Evolutionary conservation across 2,888 invertebrate genomes (phyloP), one percentile per base, ranked within the genome.

Genomic region (Athalia rosae): DNA sequence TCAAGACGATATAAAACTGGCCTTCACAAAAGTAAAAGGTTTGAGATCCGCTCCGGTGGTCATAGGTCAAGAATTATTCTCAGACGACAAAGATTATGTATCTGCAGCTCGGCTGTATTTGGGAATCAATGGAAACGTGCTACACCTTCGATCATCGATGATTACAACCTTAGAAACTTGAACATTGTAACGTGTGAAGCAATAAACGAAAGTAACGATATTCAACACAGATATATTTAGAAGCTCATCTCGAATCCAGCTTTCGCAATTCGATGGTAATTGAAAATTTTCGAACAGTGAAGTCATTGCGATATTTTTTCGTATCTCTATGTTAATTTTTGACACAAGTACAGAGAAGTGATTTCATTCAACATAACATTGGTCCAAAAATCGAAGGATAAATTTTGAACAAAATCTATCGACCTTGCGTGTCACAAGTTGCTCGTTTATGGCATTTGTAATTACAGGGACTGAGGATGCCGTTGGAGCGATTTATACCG

Each of bases 11-110:
- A 61, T 50, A 67, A 28, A 28, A 67, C 61, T 7, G 61, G 74
- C 74, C 74, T 74, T 74, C 61, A 28, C 15, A 28, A 74, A 74
- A 74, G 74, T 74, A 74, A 74, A 74, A 74, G 74, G 74, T 74
- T 74, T 28, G 28, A 15, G 48, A 74, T 59, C 61, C 61, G 74
- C 50, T 6, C 47, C 62, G 45, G 28, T 11, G 74, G 50, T 61
- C 61, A 74, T 48, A 61, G 74, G 74, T 74, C 48, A 62, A 74
- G 74, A 61, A 74, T 74, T 28, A 58, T 62, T 61, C 3, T 9
- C 61, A 47, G 56, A 71, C 50, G 48, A 62, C 61, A 28, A 62
- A 59, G 48, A 62, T 58, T 41, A 4, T 43, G 9, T 11, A 48
- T 28, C 47, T 28, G 47, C 41, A n/a, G 15, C 7, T 13, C 64